Conservation (phyloP, 2,888 invertebrate genomes). For the Caradrina clavipalpis region DNA sequence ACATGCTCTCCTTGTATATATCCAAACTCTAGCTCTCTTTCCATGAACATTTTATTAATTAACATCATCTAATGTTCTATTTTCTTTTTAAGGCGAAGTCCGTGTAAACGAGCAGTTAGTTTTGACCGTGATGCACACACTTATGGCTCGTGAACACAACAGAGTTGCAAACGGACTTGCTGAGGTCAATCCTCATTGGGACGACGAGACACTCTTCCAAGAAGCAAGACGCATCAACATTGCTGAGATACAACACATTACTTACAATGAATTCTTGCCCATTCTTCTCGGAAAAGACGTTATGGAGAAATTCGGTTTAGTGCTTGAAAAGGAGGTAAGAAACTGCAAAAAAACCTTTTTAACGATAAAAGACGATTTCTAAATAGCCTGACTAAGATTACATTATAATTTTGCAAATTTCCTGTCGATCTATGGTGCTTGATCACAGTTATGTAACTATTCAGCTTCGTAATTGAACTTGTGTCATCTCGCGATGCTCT, state of each 20-base stretch:
- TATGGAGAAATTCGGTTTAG: constrained; percentile 97
- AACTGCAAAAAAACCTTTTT: background rate
- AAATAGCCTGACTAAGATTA: constrained; percentile 18
- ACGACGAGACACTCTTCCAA: constrained; percentile 97
- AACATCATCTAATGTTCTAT: background rate
- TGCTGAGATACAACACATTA: constrained; percentile 97
- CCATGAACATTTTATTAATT: background rate
- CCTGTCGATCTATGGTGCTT: constrained; percentile 19
- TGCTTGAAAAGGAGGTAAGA: constrained; percentile 94
- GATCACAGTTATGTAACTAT: constrained; percentile 39
- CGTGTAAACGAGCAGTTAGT: constrained; percentile 98
- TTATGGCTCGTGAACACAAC: constrained; percentile 98
- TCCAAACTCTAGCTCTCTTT: background rate
- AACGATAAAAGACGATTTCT: constrained; percentile 3
- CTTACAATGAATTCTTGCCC: constrained; percentile 97
- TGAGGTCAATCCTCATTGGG: constrained; percentile 97
- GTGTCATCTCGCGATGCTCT: constrained; percentile 38
- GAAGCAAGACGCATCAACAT: constrained; percentile 96
- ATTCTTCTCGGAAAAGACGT: constrained; percentile 97
- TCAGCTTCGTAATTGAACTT: constrained; percentile 42
- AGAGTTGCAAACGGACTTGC: constrained; percentile 94
- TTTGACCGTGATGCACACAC: constrained; percentile 97
- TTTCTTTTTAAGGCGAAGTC: constrained; percentile 93
- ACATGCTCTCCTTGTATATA: background rate
- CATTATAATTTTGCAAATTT: constrained; percentile 34